Evolutionary conservation across 2,888 invertebrate species (phyloP).

Genomic region (Patella pellucida): DNA sequence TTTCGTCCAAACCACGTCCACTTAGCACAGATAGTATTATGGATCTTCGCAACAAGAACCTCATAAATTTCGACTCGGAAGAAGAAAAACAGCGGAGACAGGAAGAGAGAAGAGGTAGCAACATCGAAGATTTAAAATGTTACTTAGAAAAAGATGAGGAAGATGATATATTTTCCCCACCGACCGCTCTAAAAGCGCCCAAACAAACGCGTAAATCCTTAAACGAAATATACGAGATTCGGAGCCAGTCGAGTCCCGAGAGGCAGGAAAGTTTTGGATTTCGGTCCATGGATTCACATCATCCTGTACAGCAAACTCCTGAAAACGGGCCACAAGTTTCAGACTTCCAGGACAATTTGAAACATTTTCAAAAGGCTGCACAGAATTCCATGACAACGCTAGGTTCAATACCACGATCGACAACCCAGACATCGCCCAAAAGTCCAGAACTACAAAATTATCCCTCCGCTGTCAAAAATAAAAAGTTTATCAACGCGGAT

Average conservation of each 20-base stretch:
- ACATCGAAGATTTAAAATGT: constrained; percentile 3
- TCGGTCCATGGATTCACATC: neutral
- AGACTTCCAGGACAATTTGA: neutral
- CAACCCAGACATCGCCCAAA: neutral
- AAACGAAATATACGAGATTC: neutral
- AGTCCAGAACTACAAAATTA: neutral
- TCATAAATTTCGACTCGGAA: neutral
- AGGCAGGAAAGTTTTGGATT: neutral
- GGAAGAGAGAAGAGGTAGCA: neutral
- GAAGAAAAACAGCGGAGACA: neutral
- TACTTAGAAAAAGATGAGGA: neutral
- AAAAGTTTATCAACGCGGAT: neutral
- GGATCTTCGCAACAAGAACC: neutral
- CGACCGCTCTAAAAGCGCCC: neutral
- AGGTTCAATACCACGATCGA: neutral
- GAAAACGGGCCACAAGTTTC: neutral
- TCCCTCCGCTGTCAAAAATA: neutral
- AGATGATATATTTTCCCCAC: neutral
- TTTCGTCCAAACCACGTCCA: neutral
- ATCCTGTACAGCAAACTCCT: neutral
- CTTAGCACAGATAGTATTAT: neutral
- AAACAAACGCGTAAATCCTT: neutral
- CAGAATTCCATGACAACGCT: neutral
- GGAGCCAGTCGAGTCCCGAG: neutral
- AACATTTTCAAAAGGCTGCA: constrained; percentile 1